These are phyloP conservation scores for Brachypterus glaber DNA, from an alignment of 2,888 invertebrate genomes.

Conservation along the genomic window DNA sequence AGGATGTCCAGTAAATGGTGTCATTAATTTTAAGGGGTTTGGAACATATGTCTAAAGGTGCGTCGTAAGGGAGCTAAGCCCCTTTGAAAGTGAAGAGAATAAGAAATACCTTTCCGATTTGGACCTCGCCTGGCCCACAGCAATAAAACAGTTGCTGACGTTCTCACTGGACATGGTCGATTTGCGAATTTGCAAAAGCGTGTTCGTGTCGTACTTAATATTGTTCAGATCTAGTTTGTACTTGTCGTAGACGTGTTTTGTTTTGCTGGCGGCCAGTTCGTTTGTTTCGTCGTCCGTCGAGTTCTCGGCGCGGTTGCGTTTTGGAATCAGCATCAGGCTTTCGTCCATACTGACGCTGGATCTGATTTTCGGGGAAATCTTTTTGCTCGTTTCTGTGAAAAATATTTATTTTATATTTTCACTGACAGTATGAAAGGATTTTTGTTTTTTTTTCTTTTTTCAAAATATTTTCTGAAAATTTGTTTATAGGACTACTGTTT, in stretches of 20 bases:
- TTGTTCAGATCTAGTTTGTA: slow-evolving; percentile 35
- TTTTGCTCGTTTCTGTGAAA: slow-evolving; percentile 29
- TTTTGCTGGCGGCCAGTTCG: slow-evolving; percentile 32
- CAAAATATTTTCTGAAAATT: no score
- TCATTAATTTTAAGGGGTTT: no score
- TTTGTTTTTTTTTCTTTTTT: no score
- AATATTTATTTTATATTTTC: slow-evolving; percentile 12
- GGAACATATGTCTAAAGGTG: no score
- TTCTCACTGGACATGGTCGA: slow-evolving; percentile 32
- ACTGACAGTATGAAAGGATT: no score
- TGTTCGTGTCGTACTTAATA: slow-evolving; percentile 38
- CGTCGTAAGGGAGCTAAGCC: no score
- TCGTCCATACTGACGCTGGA: slow-evolving; percentile 26
- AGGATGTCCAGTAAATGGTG: no score
- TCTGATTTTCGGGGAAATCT: slow-evolving; percentile 26
- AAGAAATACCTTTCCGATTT: slow-evolving; percentile 23
- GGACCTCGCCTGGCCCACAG: slow-evolving; percentile 15
- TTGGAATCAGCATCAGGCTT: slow-evolving; percentile 12
- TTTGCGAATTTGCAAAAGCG: slow-evolving; percentile 37
- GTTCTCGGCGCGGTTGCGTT: slow-evolving; percentile 21
- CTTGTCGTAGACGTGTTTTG: slow-evolving; percentile 27
- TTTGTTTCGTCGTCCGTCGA: slow-evolving; percentile 38
- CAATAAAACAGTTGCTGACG: slow-evolving; percentile 21
- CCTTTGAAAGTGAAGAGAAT: no score
- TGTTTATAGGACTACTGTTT: no score